Base-by-base conservation (phyloP, 2,113 vertebrate species). In the Erinaceus europaeus region DNA sequence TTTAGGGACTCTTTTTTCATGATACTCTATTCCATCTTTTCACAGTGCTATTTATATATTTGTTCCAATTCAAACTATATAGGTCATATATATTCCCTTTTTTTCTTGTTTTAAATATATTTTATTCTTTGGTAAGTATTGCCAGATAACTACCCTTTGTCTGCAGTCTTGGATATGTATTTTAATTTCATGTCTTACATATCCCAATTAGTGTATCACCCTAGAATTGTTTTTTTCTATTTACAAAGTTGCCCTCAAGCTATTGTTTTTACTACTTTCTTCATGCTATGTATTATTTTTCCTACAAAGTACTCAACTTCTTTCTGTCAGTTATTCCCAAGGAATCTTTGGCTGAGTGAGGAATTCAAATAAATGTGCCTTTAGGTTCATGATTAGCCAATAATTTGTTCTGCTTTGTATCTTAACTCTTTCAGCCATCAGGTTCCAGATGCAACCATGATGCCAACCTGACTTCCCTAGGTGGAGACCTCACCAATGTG, bases 161-260 rank as follows among this genome's bases (percentile, higher is more conserved):
- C n/a, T 52, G 68, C 4, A 55, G 23, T 4, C 17, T 91, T 78
- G 20, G 44, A 86, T 6, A 13, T 21, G 0, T 65, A 4, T 52
- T 86, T 86, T 89, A 27, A 73, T 68, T 68, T 80, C 11, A 65
- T 73, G 2, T 13, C 9, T 44, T 80, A 15, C 20, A 27, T 7
- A 36, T 62, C 3, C 23, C 21, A 38, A 21, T 72, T 83, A 84
- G 57, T 71, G 13, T 76, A 27, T 68, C 14, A 52, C 0, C 17
- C 89, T 77, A 48, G 74, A 38, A 84, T 93, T 78, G 69, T 72
- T 40, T 46, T 76, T 81, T 90, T 84, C 17, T 10, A 69, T 53
- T 65, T 32, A 82, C 18, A 83, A 29, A 53, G 15, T 52, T 53
- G 79, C 2, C 61, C 17, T 90, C 34, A 69, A 67, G 25, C 40